Percentiles rank a stretch among this genome's conserved stretches.
Evolutionary conservation across 2,113 vertebrate species (phyloP).

Genomic region (Rhabdomys dilectus): DNA sequence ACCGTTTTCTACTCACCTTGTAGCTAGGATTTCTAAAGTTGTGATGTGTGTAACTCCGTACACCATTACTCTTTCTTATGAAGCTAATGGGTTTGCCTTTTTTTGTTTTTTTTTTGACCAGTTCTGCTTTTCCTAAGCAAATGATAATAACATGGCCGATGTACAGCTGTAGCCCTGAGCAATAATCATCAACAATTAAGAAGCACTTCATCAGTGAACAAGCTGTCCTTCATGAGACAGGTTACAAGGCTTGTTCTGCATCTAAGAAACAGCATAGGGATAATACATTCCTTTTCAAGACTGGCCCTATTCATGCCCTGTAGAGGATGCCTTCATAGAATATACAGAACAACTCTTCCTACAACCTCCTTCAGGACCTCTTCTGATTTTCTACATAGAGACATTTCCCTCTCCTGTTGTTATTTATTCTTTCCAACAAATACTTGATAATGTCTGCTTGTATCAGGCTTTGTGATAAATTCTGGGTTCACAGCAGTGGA

Average conservation of each 20-base stretch:
- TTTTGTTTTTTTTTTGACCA: background rate
- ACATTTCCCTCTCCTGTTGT: background rate
- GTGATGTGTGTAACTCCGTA: slow-evolving; percentile 1
- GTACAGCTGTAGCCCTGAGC: slow-evolving; percentile 32
- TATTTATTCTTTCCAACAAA: slow-evolving; percentile 43
- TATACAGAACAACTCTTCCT: background rate
- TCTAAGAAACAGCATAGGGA: background rate
- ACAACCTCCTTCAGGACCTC: background rate
- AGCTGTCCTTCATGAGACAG: slow-evolving; percentile 55
- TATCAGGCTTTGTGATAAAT: background rate
- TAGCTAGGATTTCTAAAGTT: slow-evolving; percentile 69
- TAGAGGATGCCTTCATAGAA: background rate
- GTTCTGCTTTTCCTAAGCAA: slow-evolving; percentile 52
- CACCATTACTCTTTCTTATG: slow-evolving; percentile 51
- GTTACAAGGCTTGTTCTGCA: slow-evolving; percentile 30
- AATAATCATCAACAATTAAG: slow-evolving; percentile 18
- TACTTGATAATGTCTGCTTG: background rate
- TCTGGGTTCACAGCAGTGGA: background rate
- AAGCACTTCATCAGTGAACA: slow-evolving; percentile 42
- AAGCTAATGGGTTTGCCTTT: background rate
- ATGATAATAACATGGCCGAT: background rate
- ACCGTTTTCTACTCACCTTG: slow-evolving; percentile 78
- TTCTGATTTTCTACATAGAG: background rate
- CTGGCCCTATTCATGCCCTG: background rate
- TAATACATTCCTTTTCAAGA: background rate